These are phyloP conservation scores for Pocillopora meandrina DNA, from an alignment of 92 coral and sea anemone genomes.

Conservation along the genomic window DNA sequence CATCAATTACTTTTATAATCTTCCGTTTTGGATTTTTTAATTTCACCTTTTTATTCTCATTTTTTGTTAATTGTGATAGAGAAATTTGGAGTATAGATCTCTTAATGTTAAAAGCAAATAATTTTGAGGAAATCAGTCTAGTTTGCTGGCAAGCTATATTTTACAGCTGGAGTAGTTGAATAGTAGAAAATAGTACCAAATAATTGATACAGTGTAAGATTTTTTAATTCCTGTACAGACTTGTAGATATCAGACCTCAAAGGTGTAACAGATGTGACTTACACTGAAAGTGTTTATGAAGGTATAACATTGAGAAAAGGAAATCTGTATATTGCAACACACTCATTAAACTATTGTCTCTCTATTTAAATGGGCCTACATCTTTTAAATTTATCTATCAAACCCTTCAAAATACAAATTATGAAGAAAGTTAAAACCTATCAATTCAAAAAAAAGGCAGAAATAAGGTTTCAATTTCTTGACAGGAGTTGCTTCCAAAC, in stretches of 20 bases:
- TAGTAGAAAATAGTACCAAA: neutral
- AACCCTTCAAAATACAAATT: too few species aligned
- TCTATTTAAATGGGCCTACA: too few species aligned
- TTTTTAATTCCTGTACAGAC: slow-evolving; percentile 10
- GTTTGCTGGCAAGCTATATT: neutral
- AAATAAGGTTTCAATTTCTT: too few species aligned
- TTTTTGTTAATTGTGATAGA: neutral
- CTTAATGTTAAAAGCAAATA: neutral
- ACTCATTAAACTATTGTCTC: too few species aligned
- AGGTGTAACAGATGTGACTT: neutral
- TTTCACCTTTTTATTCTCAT: neutral
- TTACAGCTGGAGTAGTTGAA: neutral
- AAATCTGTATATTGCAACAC: too few species aligned
- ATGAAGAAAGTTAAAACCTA: too few species aligned
- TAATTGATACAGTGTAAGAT: neutral
- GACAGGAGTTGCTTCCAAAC: too few species aligned
- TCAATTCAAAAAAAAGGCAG: too few species aligned
- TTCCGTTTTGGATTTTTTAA: neutral
- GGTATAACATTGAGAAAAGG: slow-evolving; percentile 9
- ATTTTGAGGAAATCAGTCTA: neutral
- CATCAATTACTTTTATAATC: neutral
- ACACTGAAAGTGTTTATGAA: neutral
- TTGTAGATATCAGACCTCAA: neutral
- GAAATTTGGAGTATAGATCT: neutral
- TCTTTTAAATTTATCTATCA: too few species aligned